Percentiles rank a stretch among this genome's conserved stretches.
Conservation (phyloP, 2,888 invertebrate genomes). For the Diplolepis rosae region DNA sequence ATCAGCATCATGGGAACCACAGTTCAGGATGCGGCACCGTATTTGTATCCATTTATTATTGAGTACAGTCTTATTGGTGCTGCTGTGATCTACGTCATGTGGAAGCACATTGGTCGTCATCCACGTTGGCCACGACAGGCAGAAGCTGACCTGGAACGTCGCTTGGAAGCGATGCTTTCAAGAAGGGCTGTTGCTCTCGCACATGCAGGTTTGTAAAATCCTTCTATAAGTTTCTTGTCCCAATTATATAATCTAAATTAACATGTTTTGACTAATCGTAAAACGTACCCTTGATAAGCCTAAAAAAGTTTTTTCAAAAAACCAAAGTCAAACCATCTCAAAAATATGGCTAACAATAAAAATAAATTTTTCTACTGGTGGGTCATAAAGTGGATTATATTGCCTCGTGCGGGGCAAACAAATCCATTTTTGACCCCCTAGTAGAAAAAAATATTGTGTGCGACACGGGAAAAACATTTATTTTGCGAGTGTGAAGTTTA, state of each 20-base stretch:
- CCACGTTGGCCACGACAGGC: conserved; percentile 83
- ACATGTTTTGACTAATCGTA: no score
- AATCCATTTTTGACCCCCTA: no score
- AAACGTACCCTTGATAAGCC: neutral
- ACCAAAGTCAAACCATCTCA: no score
- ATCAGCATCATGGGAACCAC: conserved; percentile 94
- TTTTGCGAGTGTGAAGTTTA: no score
- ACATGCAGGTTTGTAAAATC: conserved; percentile 78
- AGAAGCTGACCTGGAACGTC: conserved; percentile 91
- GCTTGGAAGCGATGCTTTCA: conserved; percentile 90
- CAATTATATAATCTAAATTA: no score
- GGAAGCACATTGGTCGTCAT: conserved; percentile 94
- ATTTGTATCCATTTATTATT: conserved; percentile 95
- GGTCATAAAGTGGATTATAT: no score
- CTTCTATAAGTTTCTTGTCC: neutral
- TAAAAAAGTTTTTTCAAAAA: no score
- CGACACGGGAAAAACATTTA: no score
- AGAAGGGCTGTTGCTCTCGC: conserved; percentile 90
- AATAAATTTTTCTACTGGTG: no score
- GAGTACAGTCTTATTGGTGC: conserved; percentile 97
- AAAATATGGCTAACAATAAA: no score
- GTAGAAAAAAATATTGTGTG: no score
- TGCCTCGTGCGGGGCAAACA: no score
- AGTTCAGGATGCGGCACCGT: conserved; percentile 94
- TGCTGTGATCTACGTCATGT: conserved; percentile 96